phyloP scores from a whole-genome alignment of 2,797 vertebrate species.

The Gobionotothen gibberifrons region DNA sequence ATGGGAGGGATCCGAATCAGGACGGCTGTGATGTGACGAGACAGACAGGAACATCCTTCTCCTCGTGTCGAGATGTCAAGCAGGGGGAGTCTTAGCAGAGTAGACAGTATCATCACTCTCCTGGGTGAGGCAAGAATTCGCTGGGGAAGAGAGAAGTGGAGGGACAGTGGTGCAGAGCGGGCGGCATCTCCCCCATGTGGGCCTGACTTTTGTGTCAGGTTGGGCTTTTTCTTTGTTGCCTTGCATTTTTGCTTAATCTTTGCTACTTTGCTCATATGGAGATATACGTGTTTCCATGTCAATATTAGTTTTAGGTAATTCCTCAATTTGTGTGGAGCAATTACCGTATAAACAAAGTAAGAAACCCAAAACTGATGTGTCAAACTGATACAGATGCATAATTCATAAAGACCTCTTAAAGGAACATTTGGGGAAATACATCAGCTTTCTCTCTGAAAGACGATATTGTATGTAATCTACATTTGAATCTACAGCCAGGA shows the following conservation, averaged over 20 bases:
- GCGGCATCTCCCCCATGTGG: conserved; percentile 25
- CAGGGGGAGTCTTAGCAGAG: conserved; percentile 75
- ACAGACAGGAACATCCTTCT: conserved; percentile 85
- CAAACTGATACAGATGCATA: background rate
- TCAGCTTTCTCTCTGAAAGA: background rate
- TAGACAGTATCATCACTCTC: conserved; percentile 82
- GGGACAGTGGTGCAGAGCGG: conserved; percentile 63
- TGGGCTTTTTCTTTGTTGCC: conserved; percentile 9
- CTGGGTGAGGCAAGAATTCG: conserved; percentile 60
- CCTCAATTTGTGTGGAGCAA: background rate
- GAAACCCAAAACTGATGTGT: background rate
- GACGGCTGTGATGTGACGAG: conserved; percentile 83
- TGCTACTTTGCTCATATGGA: background rate
- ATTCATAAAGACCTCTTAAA: background rate
- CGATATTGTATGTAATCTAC: too few relatives aligned
- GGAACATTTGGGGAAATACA: background rate
- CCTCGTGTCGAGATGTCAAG: conserved; percentile 78
- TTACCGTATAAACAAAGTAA: background rate
- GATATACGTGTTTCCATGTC: background rate
- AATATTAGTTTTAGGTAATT: background rate
- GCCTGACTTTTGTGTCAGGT: conserved; percentile 49
- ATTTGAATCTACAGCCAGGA: too few relatives aligned
- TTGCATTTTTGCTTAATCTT: background rate
- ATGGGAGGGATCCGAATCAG: conserved; percentile 79
- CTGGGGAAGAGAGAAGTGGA: conserved; percentile 63